A percentile compares a stretch with the other conserved stretches of the same genome.
Conservation (phyloP, 2,797 vertebrate genomes). For the Euthynnus affinis region DNA sequence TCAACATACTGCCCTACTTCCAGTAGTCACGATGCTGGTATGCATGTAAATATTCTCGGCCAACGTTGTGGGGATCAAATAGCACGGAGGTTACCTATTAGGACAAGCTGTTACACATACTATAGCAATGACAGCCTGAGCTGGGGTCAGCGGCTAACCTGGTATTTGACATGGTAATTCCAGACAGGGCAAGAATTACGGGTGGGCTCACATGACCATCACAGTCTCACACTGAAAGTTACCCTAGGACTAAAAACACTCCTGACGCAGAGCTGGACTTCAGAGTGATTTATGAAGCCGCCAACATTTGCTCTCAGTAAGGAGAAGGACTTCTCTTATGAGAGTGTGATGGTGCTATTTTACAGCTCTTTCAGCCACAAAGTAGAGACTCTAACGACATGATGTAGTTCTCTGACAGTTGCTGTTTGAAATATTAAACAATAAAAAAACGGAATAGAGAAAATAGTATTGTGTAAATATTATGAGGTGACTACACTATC, state of each 20-base stretch:
- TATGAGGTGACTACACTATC: too few relatives aligned
- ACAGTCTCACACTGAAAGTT: not conserved
- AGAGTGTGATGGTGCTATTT: not conserved
- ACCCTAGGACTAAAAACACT: not conserved
- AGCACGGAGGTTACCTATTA: not conserved
- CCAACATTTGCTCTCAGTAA: too few relatives aligned
- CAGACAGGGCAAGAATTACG: slow-evolving; percentile 19
- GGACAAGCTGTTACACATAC: slow-evolving; percentile 20
- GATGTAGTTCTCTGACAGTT: too few relatives aligned
- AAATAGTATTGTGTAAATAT: too few relatives aligned
- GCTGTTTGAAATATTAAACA: too few relatives aligned
- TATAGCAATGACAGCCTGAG: slow-evolving; percentile 9
- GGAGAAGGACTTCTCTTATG: too few relatives aligned
- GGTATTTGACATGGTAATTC: slow-evolving; percentile 15
- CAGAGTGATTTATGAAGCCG: too few relatives aligned
- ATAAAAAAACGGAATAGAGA: too few relatives aligned
- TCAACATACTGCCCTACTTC: not conserved
- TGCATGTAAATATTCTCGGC: not conserved
- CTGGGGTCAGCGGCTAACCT: slow-evolving; percentile 41
- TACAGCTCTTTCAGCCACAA: not conserved
- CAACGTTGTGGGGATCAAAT: slow-evolving; percentile 8
- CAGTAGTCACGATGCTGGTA: not conserved
- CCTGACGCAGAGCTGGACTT: not conserved
- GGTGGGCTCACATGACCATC: slow-evolving; percentile 11
- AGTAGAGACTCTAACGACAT: not conserved